Percentiles rank a stretch among this genome's conserved stretches.
These are phyloP conservation scores for Drosophila kohkoa DNA, from an alignment of 1,140 invertebrate genomes.

Conservation along the genomic window DNA sequence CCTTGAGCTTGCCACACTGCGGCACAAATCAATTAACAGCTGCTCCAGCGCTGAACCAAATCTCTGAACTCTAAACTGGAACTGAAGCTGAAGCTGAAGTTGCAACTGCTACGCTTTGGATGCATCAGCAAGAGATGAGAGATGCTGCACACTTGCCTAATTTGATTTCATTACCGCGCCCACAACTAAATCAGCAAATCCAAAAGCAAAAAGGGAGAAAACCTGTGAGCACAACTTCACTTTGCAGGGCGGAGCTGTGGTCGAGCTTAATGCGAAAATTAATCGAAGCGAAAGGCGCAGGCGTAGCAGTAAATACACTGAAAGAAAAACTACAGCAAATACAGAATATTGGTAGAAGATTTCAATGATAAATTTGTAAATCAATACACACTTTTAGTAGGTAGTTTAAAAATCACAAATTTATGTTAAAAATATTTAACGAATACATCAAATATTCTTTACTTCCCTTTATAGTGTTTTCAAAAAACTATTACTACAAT, in stretches of 20 bases:
- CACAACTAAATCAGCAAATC: conserved; percentile 61
- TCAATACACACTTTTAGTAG: too few relatives aligned
- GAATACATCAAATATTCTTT: too few relatives aligned
- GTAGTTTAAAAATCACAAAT: too few relatives aligned
- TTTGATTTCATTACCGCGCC: conserved; percentile 85
- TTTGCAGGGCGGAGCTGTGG: conserved; percentile 70
- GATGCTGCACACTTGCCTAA: conserved; percentile 73
- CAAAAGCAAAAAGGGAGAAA: conserved; percentile 4
- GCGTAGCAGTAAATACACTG: conserved; percentile 31
- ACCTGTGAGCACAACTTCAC: conserved; percentile 3
- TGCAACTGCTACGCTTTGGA: conserved; percentile 4
- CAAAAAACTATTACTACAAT: too few relatives aligned
- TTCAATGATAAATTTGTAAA: too few relatives aligned
- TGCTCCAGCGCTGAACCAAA: conserved; percentile 20
- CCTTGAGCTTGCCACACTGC: conserved; percentile 59
- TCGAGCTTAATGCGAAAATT: conserved; percentile 83
- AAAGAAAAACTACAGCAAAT: background rate
- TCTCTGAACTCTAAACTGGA: conserved; percentile 14
- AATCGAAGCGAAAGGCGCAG: conserved; percentile 81
- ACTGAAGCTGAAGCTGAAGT: conserved; percentile 10
- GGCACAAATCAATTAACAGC: conserved; percentile 67
- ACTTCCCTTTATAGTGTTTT: too few relatives aligned
- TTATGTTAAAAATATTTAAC: too few relatives aligned
- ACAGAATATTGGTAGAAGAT: too few relatives aligned
- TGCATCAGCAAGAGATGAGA: background rate